Percentiles rank a stretch among this genome's conserved stretches.
These are phyloP conservation scores for Marisa cornuarietis DNA, from an alignment of 1,140 invertebrate genomes.

Conservation along the genomic window DNA sequence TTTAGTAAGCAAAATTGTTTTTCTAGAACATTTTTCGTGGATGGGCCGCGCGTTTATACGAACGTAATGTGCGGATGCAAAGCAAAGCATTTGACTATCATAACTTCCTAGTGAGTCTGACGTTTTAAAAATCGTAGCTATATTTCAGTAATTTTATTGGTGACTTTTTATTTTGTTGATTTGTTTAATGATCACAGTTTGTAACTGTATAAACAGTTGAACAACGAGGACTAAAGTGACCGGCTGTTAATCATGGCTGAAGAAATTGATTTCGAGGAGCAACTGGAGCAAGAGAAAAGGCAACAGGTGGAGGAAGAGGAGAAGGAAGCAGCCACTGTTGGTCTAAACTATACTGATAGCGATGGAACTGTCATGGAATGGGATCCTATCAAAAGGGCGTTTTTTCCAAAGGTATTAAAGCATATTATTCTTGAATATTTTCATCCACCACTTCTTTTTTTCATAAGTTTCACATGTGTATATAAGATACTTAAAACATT, in stretches of 20 bases:
- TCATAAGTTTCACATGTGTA: neutral
- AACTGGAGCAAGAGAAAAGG: conserved; percentile 56
- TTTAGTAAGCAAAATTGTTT: too few relatives aligned
- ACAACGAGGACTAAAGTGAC: too few relatives aligned
- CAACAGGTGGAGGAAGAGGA: conserved; percentile 54
- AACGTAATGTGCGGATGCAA: too few relatives aligned
- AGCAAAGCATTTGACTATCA: too few relatives aligned
- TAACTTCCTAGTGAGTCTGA: too few relatives aligned
- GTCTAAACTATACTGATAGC: conserved; percentile 80
- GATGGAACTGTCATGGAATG: conserved; percentile 92
- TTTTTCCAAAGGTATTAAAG: conserved; percentile 86
- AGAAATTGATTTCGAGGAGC: conserved; percentile 62
- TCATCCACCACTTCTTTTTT: neutral
- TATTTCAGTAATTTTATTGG: too few relatives aligned
- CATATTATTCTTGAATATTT: neutral
- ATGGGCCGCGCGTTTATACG: too few relatives aligned
- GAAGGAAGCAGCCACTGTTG: conserved; percentile 34
- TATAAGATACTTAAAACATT: neutral
- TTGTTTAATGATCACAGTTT: too few relatives aligned
- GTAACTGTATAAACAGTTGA: too few relatives aligned
- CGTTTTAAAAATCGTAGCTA: too few relatives aligned
- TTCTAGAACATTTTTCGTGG: too few relatives aligned
- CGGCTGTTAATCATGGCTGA: conserved; percentile 13
- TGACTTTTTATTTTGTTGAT: too few relatives aligned
- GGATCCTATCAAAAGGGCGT: conserved; percentile 89